Evolutionary conservation across 1,140 invertebrate genomes (phyloP), one percentile per base, ranked within the genome.

Genomic region (Cherax quadricarinatus): DNA sequence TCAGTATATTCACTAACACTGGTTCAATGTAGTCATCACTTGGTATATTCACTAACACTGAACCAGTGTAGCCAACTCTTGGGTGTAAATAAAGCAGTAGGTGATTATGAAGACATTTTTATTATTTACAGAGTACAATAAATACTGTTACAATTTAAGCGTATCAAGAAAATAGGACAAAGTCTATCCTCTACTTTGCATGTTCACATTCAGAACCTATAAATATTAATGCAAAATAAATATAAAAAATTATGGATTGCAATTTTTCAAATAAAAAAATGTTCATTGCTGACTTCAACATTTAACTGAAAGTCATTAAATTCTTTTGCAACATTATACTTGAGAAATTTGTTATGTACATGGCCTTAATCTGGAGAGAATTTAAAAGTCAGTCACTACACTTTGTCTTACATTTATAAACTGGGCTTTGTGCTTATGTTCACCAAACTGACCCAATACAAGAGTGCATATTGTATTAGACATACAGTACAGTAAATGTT

Each of bases 211-310:
- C 66, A 86, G 84, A 86, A 86, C 84, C 84, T 86, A 86, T 86
- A 86, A 86, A 86, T 86, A 86, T 73, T 86, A 86, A 70, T 73
- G 84, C 84, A 86, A 86, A 86, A 86, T 86, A 86, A 86, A 86
- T 86, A 86, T 86, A 75, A 86, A 85, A 41, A 86, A 86, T n/a
- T 86, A 48, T 86, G 81, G 66, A 73, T 86, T 86, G 84, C 84
- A 86, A 86, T 86, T 30, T 41, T 10, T 73, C 66, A 82, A 82
- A 86, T 73, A 86, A 86, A 66, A 9, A 21, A 75, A 66, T 86
- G 84, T 86, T 86, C 84, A 73, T 41, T 86, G 66, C 84, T 86
- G 84, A 86, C 84, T 86, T 73, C 49, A 75, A 86, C 12, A 48
- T 86, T 24, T 51, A 73, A 86, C 48, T 82, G 81, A 86, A 86